Base-by-base conservation (phyloP, 1,140 invertebrate genomes). In the Orchestia grillus region DNA sequence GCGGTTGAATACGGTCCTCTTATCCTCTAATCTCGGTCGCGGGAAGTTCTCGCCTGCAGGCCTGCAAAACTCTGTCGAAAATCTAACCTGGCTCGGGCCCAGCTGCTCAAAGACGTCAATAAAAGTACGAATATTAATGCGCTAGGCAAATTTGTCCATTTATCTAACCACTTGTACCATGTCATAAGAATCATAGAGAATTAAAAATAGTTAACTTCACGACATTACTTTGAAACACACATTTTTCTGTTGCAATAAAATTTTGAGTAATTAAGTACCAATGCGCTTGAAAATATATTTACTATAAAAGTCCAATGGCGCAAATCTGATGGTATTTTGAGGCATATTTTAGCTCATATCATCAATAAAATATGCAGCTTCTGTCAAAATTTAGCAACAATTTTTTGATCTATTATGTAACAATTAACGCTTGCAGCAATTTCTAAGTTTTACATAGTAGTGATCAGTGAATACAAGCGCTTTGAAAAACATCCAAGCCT, bases 21-120 rank as follows among this genome's bases (percentile, higher is more conserved):
- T 94, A 94, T 94, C 92, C 92, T 94, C 43, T 45, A 44, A 94
- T 94, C 92, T 94, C 92, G 92, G 40, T 44, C 43, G 43, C 4
- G 92, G 92, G 92, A 94, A 45, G 43, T 94, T 94, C 43, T 94
- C 92, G 92, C 92, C 44, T 36, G 44, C 41, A 91, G 88, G 11
- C 62, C 62, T 36, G 36, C 15, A 77, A 77, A 77, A 77, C 62
- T 77, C 62, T 36, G 28, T 77, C 62, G 28, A 77, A 77, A 77
- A 77, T 77, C 62, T 77, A 77, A 77, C 62, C 62, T 77, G 62
- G 11, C 62, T 19, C 62, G 28, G 1, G 36, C 62, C 15, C 47
- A 53, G 47, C 19, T 19, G 6, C 19, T 23, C 28, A 36, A 77
- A 77, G 36, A 77, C 28, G 28, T 23, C 11, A 77, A 77, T 77